Evolutionary conservation across 2,797 vertebrate genomes (phyloP).

Genomic region (Coreius guichenoti): DNA sequence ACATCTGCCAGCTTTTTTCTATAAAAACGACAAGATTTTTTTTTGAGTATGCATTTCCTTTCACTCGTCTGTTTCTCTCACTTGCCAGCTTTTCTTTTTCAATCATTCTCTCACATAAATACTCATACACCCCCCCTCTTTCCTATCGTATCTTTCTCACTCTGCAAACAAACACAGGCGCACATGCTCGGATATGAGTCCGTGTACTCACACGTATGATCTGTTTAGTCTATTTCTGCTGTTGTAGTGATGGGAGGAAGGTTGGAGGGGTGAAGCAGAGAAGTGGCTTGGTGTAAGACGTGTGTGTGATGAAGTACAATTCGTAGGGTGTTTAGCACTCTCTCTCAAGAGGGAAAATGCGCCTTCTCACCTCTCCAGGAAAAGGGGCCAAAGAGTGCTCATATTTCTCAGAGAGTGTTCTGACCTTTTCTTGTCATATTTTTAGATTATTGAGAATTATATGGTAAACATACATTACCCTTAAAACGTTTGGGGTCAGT

Average conservation of each 20-base stretch:
- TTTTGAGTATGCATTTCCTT: not conserved
- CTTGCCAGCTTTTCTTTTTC: not conserved
- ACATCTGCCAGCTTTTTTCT: not conserved
- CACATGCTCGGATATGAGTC: slow-evolving; percentile 38
- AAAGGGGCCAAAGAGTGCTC: not conserved
- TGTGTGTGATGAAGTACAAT: slow-evolving; percentile 70
- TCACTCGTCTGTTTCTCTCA: not conserved
- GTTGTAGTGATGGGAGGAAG: slow-evolving; percentile 5
- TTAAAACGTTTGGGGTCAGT: not conserved
- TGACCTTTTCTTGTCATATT: not conserved
- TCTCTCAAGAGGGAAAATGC: not conserved
- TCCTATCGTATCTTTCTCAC: slow-evolving; percentile 19
- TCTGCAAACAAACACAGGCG: slow-evolving; percentile 21
- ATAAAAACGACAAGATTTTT: not conserved
- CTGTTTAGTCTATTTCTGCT: slow-evolving; percentile 34
- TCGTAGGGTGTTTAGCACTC: not conserved
- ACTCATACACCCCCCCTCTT: slow-evolving; percentile 5
- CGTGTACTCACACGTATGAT: not conserved
- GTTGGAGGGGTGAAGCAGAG: slow-evolving; percentile 54
- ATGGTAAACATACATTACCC: not conserved
- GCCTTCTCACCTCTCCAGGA: not conserved
- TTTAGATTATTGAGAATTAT: not conserved
- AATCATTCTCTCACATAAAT: slow-evolving; percentile 16
- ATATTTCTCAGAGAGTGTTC: not conserved
- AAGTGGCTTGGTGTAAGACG: slow-evolving; percentile 63